Conservation (phyloP, 2,797 vertebrate genomes). For the Podarcis siculus region DNA sequence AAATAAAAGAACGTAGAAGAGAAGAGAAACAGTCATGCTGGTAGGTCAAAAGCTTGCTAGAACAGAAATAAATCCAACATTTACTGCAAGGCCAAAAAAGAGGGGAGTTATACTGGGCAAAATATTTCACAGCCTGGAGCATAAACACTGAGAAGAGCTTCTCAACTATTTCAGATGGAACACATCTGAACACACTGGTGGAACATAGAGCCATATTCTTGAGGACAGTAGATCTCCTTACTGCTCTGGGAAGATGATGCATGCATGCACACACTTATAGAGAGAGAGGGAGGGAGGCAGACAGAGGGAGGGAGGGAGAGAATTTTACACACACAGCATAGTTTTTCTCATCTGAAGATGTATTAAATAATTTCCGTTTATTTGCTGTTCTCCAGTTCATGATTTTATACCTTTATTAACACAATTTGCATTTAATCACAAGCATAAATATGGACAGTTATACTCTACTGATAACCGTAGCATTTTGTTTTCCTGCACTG, state of each 20-base stretch:
- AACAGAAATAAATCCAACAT: background rate
- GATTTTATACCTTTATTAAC: background rate
- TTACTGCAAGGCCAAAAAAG: background rate
- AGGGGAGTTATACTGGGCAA: background rate
- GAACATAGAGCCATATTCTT: background rate
- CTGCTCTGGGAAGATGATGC: background rate
- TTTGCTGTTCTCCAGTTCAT: background rate
- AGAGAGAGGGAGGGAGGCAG: too few relatives aligned
- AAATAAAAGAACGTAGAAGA: background rate
- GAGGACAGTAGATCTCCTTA: background rate
- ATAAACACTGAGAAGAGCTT: background rate
- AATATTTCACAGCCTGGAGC: background rate
- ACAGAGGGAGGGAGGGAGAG: too few relatives aligned
- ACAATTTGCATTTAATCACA: background rate
- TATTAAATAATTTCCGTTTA: background rate
- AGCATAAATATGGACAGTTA: slow-evolving; percentile 10
- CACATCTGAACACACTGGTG: background rate
- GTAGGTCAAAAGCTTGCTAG: background rate
- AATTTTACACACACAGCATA: background rate
- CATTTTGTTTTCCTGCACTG: background rate
- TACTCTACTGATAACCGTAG: background rate
- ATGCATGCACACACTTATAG: background rate
- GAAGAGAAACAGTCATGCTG: background rate
- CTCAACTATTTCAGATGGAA: background rate
- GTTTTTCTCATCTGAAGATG: background rate